These are phyloP conservation scores for Hypsibius dujardini DNA, from an alignment of 1,140 invertebrate genomes.

Conservation along the genomic window DNA sequence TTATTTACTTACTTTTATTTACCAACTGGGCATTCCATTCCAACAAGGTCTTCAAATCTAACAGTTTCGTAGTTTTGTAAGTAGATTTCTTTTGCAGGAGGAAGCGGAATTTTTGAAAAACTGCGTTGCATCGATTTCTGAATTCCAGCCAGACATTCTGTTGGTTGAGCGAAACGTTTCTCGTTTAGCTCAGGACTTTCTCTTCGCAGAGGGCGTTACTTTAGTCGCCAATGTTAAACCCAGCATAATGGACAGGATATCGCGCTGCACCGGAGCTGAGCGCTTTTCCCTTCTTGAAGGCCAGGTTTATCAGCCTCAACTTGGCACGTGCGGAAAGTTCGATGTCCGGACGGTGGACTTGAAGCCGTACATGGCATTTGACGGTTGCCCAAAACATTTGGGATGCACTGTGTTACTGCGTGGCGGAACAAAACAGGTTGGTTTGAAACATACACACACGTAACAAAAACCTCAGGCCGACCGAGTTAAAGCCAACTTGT, in stretches of 20 bases:
- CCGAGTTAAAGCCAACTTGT: no score
- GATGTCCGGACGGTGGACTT: constrained; percentile 48
- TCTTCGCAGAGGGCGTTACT: constrained; percentile 60
- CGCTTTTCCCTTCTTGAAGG: constrained; percentile 76
- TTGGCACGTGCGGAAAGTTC: constrained; percentile 73
- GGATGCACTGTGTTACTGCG: constrained; percentile 74
- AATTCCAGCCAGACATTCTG: constrained; percentile 64
- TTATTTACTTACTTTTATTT: no score
- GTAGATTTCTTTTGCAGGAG: constrained; percentile 33
- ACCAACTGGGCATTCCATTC: no score
- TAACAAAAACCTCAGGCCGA: no score
- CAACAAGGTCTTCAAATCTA: no score
- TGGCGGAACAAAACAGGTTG: constrained; percentile 43
- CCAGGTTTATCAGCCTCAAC: constrained; percentile 55
- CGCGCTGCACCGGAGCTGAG: constrained; percentile 62
- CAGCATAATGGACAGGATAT: constrained; percentile 57
- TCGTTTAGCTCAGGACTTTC: constrained; percentile 63
- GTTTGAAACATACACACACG: no score
- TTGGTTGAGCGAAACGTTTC: constrained; percentile 76
- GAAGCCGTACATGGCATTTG: constrained; percentile 83
- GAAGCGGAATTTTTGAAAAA: constrained; percentile 74
- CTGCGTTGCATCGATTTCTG: constrained; percentile 66
- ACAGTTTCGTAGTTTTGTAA: not conserved
- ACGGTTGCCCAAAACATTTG: constrained; percentile 64
- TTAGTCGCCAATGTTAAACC: constrained; percentile 72